Percentiles rank a stretch among this genome's conserved stretches.
These are phyloP conservation scores for Galeopsomyia nigrocyanea DNA, from an alignment of 2,888 invertebrate species.

Conservation along the genomic window DNA sequence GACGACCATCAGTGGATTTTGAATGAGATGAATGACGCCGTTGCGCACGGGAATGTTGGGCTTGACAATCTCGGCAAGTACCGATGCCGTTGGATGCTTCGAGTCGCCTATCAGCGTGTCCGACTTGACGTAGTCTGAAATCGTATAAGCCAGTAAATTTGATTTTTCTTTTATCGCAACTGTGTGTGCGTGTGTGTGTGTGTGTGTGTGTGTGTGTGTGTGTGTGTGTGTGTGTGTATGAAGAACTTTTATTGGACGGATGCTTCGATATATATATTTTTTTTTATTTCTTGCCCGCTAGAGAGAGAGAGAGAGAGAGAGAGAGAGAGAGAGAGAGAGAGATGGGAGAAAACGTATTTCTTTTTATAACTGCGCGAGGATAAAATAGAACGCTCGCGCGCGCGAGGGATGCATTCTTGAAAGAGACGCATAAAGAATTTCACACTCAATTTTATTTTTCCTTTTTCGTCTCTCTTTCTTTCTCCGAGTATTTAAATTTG, in stretches of 20 bases:
- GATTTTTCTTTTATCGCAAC: conserved; percentile 11
- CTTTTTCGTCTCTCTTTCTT: too few relatives aligned
- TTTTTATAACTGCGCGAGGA: too few relatives aligned
- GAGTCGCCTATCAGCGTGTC: conserved; percentile 85
- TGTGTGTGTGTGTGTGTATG: background rate
- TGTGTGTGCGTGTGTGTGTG: background rate
- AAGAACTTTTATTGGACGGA: background rate
- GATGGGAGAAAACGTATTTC: too few relatives aligned
- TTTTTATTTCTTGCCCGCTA: too few relatives aligned
- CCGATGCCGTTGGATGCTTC: conserved; percentile 85
- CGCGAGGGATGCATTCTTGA: too few relatives aligned
- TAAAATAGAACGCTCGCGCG: too few relatives aligned
- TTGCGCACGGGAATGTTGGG: conserved; percentile 93
- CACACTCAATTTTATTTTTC: too few relatives aligned
- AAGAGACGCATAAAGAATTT: too few relatives aligned
- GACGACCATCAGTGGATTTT: conserved; percentile 91
- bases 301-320: too few relatives aligned
- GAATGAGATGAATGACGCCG: conserved; percentile 93
- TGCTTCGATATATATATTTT: too few relatives aligned
- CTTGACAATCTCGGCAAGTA: conserved; percentile 88
- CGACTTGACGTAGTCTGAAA: conserved; percentile 86
- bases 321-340: too few relatives aligned
- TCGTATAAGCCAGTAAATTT: conserved; percentile 40
- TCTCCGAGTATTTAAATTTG: too few relatives aligned
- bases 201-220: background rate